phyloP scores from a whole-genome alignment of 2,113 vertebrate species.

The Eubucco bourcierii region DNA sequence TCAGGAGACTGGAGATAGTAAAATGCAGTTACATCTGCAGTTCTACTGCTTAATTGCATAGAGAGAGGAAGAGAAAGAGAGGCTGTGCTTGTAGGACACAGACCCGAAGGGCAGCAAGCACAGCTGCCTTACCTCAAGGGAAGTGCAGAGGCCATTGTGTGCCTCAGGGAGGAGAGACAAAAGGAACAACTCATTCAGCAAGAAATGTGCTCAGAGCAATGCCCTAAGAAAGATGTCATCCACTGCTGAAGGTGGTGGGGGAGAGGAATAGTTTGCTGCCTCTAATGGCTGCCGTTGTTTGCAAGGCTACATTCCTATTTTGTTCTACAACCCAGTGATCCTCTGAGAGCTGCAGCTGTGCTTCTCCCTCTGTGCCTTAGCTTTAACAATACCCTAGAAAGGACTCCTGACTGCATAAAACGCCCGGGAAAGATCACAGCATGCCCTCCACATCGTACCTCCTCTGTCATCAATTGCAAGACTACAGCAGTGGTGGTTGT shows the following conservation, averaged over 20 bases:
- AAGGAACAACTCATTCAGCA: not conserved
- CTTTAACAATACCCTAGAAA: not conserved
- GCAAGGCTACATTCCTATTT: not conserved
- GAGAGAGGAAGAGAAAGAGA: not conserved
- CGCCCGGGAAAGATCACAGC: not conserved
- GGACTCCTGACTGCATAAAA: not conserved
- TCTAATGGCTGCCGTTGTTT: not conserved
- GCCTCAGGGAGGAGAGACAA: not conserved
- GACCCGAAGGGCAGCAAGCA: not conserved
- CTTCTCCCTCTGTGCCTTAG: not conserved
- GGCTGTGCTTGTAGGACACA: not conserved
- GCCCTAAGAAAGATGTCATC: slow-evolving; percentile 1
- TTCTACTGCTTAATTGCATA: not conserved
- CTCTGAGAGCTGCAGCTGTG: not conserved
- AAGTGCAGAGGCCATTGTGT: not conserved
- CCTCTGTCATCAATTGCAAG: not conserved
- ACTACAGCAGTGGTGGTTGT: not conserved
- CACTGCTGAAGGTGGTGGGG: not conserved
- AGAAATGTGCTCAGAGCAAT: not conserved
- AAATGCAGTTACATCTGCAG: not conserved
- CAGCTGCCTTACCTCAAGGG: not conserved
- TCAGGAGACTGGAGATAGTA: not conserved
- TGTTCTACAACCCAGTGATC: not conserved
- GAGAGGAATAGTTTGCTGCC: not conserved
- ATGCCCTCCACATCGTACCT: not conserved